These are phyloP conservation scores for Lasiurus cinereus DNA, from an alignment of 2,113 vertebrate genomes.

Conservation along the genomic window DNA sequence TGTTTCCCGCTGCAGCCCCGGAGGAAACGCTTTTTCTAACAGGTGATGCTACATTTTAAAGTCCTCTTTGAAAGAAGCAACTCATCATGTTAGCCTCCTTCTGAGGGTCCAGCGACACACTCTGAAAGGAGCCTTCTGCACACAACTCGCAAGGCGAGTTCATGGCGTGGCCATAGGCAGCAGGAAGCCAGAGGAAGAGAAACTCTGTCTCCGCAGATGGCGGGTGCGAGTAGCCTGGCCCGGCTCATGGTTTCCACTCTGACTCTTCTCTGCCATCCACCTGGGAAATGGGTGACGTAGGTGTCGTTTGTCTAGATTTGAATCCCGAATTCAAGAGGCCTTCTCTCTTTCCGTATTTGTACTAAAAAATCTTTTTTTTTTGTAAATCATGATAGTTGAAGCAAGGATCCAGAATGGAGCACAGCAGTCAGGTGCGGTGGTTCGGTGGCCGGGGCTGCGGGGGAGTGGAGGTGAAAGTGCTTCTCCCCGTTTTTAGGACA, in stretches of 20 bases:
- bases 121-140: not conserved
- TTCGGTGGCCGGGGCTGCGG: not conserved
- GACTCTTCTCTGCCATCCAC: not conserved
- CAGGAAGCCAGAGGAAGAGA: not conserved
- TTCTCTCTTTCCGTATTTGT: not conserved
- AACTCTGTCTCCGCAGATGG: not conserved
- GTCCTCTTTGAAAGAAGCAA: not conserved
- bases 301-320: not conserved
- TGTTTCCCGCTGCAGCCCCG: not conserved
- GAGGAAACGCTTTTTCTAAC: not conserved
- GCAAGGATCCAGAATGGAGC: not conserved
- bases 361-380: not conserved
- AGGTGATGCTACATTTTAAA: too few relatives aligned
- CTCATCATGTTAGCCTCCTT: not conserved
- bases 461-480: not conserved
- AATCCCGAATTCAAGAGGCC: not conserved
- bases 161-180: not conserved
- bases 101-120: not conserved
- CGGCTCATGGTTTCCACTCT: not conserved
- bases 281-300: not conserved
- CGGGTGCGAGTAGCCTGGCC: not conserved
- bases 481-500: slow-evolving; percentile 71
- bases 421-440: not conserved
- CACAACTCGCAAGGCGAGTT: not conserved
- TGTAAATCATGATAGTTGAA: not conserved